Conservation (phyloP, 2,113 vertebrate genomes). For the Marmota monax region DNA sequence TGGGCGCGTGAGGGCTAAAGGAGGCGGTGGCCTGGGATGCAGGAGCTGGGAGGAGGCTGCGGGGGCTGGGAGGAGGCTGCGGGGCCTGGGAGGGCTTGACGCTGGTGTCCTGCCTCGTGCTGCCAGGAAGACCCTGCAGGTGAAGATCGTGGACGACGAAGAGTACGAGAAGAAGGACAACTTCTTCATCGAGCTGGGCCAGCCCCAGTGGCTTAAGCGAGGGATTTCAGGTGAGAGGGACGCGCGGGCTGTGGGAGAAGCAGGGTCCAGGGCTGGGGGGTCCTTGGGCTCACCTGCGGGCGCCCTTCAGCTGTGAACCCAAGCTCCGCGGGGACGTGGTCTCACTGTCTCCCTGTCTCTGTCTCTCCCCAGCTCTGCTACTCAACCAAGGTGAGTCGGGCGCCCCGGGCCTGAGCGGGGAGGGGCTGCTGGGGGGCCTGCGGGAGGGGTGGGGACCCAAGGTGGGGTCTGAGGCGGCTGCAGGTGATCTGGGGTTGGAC, state of each 20-base stretch:
- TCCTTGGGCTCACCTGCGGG: background rate
- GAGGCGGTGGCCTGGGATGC: background rate
- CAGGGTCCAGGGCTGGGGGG: background rate
- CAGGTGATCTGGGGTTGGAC: background rate
- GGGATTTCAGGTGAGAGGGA: conserved; percentile 93
- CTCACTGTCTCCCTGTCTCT: conserved; percentile 77
- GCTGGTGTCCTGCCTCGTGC: background rate
- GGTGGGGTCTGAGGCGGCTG: background rate
- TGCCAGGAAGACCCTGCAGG: conserved; percentile 90
- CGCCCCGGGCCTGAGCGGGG: background rate
- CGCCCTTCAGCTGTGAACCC: background rate
- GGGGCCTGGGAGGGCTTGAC: background rate
- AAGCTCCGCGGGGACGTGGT: conserved; percentile 24
- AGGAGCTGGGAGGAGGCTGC: background rate
- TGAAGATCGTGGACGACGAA: conserved; percentile 95
- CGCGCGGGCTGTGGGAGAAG: background rate
- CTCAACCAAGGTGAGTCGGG: conserved; percentile 91
- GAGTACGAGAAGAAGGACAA: conserved; percentile 97
- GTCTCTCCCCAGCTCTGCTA: conserved; percentile 88
- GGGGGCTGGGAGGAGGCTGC: background rate
- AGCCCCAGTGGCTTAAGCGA: conserved; percentile 95
- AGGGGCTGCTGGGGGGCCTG: background rate
- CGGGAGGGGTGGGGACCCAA: background rate
- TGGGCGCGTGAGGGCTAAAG: background rate
- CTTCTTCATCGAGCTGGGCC: conserved; percentile 95